phyloP scores from a whole-genome alignment of 1,140 invertebrate species.

The Scaptomyza pallida region DNA sequence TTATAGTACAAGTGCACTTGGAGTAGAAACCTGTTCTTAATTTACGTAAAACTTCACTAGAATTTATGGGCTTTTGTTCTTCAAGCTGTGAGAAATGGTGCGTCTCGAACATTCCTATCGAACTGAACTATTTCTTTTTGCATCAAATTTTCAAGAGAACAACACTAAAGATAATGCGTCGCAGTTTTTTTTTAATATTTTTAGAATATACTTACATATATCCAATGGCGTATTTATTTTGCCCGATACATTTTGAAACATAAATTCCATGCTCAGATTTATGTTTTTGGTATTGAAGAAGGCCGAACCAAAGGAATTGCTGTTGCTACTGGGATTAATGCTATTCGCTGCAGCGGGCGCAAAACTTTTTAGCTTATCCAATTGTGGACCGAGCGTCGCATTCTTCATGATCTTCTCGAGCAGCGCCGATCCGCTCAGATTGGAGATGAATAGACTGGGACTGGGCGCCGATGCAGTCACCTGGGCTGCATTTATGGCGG shows the following conservation, averaged over 20 bases:
- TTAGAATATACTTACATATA: constrained; percentile 65
- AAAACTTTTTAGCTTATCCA: constrained; percentile 51
- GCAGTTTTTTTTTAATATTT: no score
- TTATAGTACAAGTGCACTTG: no score
- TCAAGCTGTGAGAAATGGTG: no score
- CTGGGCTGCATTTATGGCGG: constrained; percentile 64
- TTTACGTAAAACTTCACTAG: no score
- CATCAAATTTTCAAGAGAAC: no score
- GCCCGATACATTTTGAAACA: constrained; percentile 63
- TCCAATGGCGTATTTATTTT: constrained; percentile 59
- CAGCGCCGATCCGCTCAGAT: constrained; percentile 58
- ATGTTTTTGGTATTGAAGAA: constrained; percentile 55
- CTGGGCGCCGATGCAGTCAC: constrained; percentile 60
- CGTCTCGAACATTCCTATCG: no score
- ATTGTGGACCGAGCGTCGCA: constrained; percentile 61
- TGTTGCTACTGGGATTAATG: constrained; percentile 37
- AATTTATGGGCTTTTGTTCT: no score
- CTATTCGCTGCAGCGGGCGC: constrained; percentile 65
- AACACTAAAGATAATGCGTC: no score
- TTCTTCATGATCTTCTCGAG: constrained; percentile 58
- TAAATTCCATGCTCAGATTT: constrained; percentile 43
- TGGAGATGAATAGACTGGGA: constrained; percentile 62
- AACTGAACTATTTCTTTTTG: no score
- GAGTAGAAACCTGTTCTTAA: no score
- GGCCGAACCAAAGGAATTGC: constrained; percentile 43